A percentile compares a stretch with the other conserved stretches of the same genome.
These are phyloP conservation scores for Psilopsiagon aurifrons DNA, from an alignment of 2,113 vertebrate genomes.

Conservation along the genomic window DNA sequence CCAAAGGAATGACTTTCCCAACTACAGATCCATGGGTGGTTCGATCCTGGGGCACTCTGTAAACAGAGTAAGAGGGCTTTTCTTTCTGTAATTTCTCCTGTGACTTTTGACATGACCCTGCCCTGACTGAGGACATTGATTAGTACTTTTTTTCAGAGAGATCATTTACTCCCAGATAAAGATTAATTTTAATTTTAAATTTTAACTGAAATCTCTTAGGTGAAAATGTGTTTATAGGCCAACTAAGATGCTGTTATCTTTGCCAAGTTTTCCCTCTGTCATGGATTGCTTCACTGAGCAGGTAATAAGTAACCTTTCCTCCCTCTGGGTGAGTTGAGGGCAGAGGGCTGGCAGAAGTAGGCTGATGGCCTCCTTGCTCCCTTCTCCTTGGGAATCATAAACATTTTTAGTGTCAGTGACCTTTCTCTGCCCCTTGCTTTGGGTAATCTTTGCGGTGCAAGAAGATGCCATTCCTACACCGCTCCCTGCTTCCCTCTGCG, in stretches of 20 bases:
- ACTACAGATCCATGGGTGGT: background rate
- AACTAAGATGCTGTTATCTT: conserved; percentile 10
- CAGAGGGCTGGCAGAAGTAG: background rate
- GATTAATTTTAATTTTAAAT: conserved; percentile 50
- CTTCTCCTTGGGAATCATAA: background rate
- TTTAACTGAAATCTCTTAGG: conserved; percentile 31
- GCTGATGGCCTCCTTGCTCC: background rate
- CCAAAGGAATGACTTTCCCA: background rate
- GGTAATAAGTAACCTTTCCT: conserved; percentile 13
- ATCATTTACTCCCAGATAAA: conserved; percentile 20
- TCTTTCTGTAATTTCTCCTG: background rate
- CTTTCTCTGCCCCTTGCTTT: background rate
- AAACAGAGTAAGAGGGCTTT: background rate
- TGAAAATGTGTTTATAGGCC: background rate
- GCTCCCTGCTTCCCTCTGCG: background rate
- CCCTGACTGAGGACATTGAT: background rate
- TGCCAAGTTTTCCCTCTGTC: background rate
- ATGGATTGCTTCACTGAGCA: background rate
- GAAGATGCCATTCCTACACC: background rate
- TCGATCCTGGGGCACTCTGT: background rate
- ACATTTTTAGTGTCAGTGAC: background rate
- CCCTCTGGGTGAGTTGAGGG: background rate
- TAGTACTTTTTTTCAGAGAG: background rate
- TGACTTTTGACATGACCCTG: background rate
- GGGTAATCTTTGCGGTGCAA: rapidly evolving